These are phyloP conservation scores for Diphyllodes magnificus DNA, from an alignment of 2,113 vertebrate genomes.

Conservation along the genomic window DNA sequence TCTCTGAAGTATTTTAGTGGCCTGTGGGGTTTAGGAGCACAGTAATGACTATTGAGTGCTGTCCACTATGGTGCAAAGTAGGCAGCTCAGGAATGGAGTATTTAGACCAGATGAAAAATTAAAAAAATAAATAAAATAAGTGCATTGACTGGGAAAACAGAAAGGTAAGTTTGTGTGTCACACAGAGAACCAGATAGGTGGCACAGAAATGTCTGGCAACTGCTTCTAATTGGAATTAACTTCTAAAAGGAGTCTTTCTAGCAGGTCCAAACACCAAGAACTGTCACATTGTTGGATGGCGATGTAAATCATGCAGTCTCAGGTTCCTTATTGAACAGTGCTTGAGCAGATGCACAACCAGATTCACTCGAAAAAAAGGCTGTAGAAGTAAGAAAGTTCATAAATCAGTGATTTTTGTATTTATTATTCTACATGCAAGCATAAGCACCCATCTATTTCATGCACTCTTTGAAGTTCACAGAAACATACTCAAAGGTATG, in stretches of 20 bases:
- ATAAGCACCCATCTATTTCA: not conserved
- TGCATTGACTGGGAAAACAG: not conserved
- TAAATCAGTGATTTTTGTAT: not conserved
- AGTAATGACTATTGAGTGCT: not conserved
- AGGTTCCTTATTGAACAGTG: not conserved
- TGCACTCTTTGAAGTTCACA: not conserved
- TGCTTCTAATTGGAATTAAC: not conserved
- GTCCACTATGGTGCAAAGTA: not conserved
- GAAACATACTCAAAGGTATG: not conserved
- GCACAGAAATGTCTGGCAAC: not conserved
- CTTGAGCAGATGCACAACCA: not conserved
- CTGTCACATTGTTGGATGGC: not conserved
- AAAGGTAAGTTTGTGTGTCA: not conserved
- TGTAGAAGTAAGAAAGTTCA: not conserved
- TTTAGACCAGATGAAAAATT: not conserved
- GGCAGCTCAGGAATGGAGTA: not conserved
- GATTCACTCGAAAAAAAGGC: not conserved
- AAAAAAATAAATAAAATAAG: not conserved
- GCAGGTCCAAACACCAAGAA: not conserved
- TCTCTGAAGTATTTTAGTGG: not conserved
- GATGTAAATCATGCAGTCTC: not conserved
- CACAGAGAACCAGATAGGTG: not conserved
- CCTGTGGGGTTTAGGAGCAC: fast-evolving
- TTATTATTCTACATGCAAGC: not conserved
- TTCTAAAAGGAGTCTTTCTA: not conserved